Conservation (phyloP, 2,113 vertebrate species). For the Manacus vitellinus region DNA sequence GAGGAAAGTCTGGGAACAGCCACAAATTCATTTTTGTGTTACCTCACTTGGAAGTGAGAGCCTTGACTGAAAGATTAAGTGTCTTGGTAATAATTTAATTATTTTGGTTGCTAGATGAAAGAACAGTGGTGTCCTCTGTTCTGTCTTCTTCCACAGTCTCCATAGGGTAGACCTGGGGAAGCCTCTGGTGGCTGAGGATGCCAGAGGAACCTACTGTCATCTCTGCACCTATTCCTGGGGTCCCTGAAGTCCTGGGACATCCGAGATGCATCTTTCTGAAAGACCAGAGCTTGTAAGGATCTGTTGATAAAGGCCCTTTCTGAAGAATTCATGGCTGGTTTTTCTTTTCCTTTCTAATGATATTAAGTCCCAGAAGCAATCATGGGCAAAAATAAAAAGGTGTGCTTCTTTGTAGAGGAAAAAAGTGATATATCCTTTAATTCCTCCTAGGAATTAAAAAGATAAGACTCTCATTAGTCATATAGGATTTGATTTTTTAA, state of each 20-base stretch:
- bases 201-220: neutral
- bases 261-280: neutral
- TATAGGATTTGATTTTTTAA: neutral
- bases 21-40: neutral
- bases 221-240: neutral
- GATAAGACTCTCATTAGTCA: neutral
- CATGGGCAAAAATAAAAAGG: neutral
- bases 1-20: neutral
- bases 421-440: neutral
- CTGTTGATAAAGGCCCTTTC: neutral
- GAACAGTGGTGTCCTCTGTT: neutral
- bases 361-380: neutral
- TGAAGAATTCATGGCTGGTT: neutral
- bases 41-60: neutral
- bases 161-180: neutral
- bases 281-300: neutral
- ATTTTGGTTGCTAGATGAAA: neutral
- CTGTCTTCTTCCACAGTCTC: neutral
- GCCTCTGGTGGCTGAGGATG: neutral
- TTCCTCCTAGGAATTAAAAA: neutral
- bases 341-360: neutral
- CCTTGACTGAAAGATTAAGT: neutral
- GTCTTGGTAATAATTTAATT: neutral
- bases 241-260: neutral
- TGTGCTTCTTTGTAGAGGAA: neutral